phyloP scores from a whole-genome alignment of 2,113 vertebrate species.

The Xenotilapia caudafasciata region DNA sequence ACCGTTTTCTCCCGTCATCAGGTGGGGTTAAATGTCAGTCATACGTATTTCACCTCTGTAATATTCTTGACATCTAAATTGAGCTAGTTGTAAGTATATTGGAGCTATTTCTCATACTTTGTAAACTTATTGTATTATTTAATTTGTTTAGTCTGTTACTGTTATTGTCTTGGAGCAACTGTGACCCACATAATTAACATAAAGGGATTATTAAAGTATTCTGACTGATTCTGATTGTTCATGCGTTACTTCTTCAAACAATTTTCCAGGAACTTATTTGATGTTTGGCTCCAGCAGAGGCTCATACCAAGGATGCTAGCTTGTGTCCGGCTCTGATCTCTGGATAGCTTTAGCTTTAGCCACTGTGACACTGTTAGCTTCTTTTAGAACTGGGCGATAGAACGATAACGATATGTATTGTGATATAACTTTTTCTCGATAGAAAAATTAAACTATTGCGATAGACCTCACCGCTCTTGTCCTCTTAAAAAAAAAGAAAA shows the following conservation, averaged over 20 bases:
- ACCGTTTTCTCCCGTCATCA: background rate
- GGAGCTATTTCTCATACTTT: background rate
- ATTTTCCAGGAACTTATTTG: background rate
- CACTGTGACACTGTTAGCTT: background rate
- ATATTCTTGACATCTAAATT: background rate
- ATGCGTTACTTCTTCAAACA: background rate
- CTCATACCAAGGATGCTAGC: background rate
- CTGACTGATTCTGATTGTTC: background rate
- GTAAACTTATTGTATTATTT: background rate
- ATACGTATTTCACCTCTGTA: background rate
- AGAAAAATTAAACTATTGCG: too few species aligned
- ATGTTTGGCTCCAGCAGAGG: background rate
- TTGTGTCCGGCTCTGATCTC: accelerated
- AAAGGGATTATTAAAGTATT: background rate
- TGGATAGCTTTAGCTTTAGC: background rate
- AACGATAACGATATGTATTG: too few species aligned
- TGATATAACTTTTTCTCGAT: too few species aligned
- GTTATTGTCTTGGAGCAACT: background rate
- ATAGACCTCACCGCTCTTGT: too few species aligned
- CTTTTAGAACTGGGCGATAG: background rate
- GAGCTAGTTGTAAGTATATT: background rate
- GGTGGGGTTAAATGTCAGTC: background rate
- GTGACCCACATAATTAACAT: background rate
- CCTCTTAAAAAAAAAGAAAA: too few species aligned
- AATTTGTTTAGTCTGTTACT: background rate